Evolutionary conservation across 2,797 vertebrate species (phyloP).

Genomic region (Percopsis omiscomaycus): DNA sequence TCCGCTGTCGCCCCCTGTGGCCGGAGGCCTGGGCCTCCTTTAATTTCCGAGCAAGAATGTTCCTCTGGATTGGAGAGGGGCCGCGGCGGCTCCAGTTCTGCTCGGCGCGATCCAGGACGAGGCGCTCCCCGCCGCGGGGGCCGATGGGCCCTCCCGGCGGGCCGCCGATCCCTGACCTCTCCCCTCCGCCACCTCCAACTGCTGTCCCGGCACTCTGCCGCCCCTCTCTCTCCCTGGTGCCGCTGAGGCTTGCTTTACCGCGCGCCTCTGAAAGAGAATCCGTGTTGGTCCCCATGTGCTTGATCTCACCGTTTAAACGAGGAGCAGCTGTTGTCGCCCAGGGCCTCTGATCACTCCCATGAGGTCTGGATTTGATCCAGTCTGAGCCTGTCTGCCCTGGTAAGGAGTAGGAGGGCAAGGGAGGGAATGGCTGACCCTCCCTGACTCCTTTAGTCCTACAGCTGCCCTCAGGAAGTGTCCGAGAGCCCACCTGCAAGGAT

Average conservation of each 20-base stretch:
- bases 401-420: slow-evolving; percentile 56
- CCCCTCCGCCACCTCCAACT: slow-evolving; percentile 23
- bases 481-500: slow-evolving; percentile 73
- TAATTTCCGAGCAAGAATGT: slow-evolving; percentile 79
- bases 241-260: slow-evolving; percentile 61
- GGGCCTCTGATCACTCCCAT: slow-evolving; percentile 67
- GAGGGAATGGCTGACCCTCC: slow-evolving; percentile 69
- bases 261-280: slow-evolving; percentile 24
- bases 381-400: slow-evolving; percentile 71
- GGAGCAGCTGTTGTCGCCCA: slow-evolving; percentile 55
- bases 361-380: slow-evolving; percentile 60
- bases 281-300: slow-evolving; percentile 62
- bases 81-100: slow-evolving; percentile 83
- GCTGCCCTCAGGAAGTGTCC: slow-evolving; percentile 82
- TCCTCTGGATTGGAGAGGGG: slow-evolving; percentile 85
- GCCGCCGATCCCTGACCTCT: slow-evolving; percentile 61
- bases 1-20: slow-evolving; percentile 77
- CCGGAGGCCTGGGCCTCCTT: slow-evolving; percentile 78
- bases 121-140: slow-evolving; percentile 23
- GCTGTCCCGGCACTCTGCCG: slow-evolving; percentile 2
- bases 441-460: slow-evolving; percentile 77
- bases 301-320: slow-evolving; percentile 50
- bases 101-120: slow-evolving; percentile 75
- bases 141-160: slow-evolving; percentile 9
- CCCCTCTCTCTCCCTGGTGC: slow-evolving; percentile 45